phyloP scores from a whole-genome alignment of 2,888 invertebrate genomes.

The Silvanus unidentatus region DNA sequence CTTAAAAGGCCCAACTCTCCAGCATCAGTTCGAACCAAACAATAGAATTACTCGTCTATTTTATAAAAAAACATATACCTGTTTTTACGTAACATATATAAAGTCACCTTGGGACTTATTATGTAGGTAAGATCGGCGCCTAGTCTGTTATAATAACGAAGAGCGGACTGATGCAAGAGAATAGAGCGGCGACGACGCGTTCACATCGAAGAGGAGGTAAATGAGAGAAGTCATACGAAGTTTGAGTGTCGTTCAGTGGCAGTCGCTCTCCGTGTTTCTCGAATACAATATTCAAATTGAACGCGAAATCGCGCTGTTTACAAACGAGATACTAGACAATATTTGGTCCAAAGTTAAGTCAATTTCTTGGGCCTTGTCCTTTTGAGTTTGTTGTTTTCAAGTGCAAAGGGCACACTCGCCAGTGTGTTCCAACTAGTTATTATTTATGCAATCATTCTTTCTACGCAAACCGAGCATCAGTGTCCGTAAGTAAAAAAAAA shows the following conservation, averaged over 20 bases:
- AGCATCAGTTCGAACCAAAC: too few species aligned
- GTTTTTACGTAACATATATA: conserved; percentile 1
- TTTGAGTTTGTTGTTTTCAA: conserved; percentile 4
- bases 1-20: too few species aligned
- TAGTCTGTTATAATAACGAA: conserved; percentile 15
- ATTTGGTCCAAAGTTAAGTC: too few species aligned
- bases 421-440: conserved; percentile 8
- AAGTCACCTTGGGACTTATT: conserved; percentile 32
- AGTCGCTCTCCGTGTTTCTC: too few species aligned
- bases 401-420: conserved; percentile 7
- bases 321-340: too few species aligned
- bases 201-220: conserved; percentile 4
- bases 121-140: conserved; percentile 37
- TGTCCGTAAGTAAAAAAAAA: conserved; percentile 29
- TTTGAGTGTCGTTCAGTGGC: neutral
- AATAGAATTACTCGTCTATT: too few species aligned
- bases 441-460: conserved; percentile 37
- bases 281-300: too few species aligned
- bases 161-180: conserved; percentile 11
- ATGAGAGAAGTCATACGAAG: neutral
- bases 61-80: too few species aligned
- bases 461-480: conserved; percentile 28
- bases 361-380: too few species aligned
- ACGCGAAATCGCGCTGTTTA: too few species aligned
- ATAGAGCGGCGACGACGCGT: conserved; percentile 20